A percentile compares a stretch with the other conserved stretches of the same genome.
phyloP scores from a whole-genome alignment of 64 coral and sea anemone genomes.

The Cladopsammia gracilis region DNA sequence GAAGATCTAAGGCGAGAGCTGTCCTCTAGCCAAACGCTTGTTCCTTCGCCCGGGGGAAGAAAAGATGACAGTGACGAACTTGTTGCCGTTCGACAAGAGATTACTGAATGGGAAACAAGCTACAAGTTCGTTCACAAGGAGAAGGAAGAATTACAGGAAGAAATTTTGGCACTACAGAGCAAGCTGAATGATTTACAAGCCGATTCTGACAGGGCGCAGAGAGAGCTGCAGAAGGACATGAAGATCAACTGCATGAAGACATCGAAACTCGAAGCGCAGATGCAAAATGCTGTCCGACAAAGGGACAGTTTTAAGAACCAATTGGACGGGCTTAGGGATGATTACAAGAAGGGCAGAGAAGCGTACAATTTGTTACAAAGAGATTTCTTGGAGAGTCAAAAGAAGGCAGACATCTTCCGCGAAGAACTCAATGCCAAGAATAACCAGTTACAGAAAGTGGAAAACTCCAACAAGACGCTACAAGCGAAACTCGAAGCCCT shows the following conservation, averaged over 20 bases:
- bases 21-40: conserved; percentile 73
- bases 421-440: conserved; percentile 77
- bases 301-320: conserved; percentile 84
- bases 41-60: conserved; percentile 48
- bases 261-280: conserved; percentile 86
- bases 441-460: conserved; percentile 75
- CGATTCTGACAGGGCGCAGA: conserved; percentile 78
- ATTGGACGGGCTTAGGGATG: conserved; percentile 80
- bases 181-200: conserved; percentile 87
- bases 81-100: conserved; percentile 78
- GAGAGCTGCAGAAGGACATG: conserved; percentile 84
- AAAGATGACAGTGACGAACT: conserved; percentile 62
- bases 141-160: conserved; percentile 93
- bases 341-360: conserved; percentile 81
- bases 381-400: conserved; percentile 84
- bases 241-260: conserved; percentile 82
- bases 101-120: conserved; percentile 88
- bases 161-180: conserved; percentile 70
- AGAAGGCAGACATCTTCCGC: conserved; percentile 78
- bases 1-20: conserved; percentile 82
- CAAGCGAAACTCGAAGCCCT: conserved; percentile 78
- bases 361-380: conserved; percentile 77
- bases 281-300: conserved; percentile 82
- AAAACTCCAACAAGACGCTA: conserved; percentile 82
- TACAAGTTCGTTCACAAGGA: conserved; percentile 92